Conservation (phyloP, 2,113 vertebrate species). For the Amazona guildingii region DNA sequence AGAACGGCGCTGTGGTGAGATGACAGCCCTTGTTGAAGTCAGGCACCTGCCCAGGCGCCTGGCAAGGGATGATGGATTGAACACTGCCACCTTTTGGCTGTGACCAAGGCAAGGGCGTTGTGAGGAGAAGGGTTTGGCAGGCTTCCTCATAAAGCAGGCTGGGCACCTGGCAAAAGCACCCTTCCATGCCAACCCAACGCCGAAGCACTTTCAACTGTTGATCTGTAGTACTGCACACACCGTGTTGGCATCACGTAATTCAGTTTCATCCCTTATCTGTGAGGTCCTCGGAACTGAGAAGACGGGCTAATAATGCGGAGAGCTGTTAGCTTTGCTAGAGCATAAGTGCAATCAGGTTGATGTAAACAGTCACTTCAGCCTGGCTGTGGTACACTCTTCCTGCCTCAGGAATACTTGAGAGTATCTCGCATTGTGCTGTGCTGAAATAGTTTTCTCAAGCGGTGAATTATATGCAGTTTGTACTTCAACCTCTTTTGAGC, state of each 20-base stretch:
- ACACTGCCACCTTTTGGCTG: constrained; percentile 73
- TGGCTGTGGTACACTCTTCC: constrained; percentile 62
- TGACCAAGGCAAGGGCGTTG: neutral
- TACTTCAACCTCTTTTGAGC: constrained; percentile 72
- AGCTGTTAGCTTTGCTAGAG: constrained; percentile 49
- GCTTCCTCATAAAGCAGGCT: neutral
- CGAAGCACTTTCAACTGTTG: neutral
- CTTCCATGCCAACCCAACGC: neutral
- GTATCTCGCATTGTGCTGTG: constrained; percentile 70
- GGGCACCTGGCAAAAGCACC: neutral
- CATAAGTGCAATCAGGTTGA: constrained; percentile 68
- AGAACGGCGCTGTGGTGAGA: neutral
- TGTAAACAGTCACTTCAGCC: constrained; percentile 72
- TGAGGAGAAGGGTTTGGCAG: neutral
- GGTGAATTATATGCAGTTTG: constrained; percentile 75
- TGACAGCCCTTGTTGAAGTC: neutral
- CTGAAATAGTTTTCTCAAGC: constrained; percentile 74
- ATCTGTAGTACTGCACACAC: neutral
- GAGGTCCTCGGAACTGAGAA: constrained; percentile 1
- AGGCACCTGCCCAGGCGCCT: neutral
- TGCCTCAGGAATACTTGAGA: constrained; percentile 72
- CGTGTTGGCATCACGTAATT: neutral
- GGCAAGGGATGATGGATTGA: constrained; percentile 58
- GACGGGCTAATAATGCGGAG: constrained; percentile 17
- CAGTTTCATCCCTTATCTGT: neutral